Percentiles rank a stretch among this genome's conserved stretches.
phyloP scores from a whole-genome alignment of 92 coral and sea anemone species.

The Paragorgia papillata region DNA sequence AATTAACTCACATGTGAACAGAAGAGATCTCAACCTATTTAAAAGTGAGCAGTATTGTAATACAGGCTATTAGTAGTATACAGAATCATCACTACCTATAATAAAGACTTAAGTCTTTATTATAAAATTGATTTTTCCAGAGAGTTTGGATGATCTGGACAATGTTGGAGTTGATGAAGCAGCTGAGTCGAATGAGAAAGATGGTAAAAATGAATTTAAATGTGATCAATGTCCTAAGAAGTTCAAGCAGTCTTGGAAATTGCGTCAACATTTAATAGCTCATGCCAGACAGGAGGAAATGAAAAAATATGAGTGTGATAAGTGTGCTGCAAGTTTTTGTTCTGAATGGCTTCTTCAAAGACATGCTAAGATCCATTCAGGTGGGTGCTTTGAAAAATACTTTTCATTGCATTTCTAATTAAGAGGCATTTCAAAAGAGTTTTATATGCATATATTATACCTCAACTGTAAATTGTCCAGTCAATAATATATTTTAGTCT shows the following conservation, averaged over 20 bases:
- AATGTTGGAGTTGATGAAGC: slow-evolving; percentile 5
- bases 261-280: slow-evolving; percentile 45
- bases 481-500: too few species aligned
- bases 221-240: slow-evolving; percentile 44
- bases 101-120: too few species aligned
- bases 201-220: slow-evolving; percentile 28
- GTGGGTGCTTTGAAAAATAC: slow-evolving; percentile 5
- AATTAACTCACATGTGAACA: too few species aligned
- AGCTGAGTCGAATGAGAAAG: slow-evolving; percentile 28
- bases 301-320: slow-evolving; percentile 45
- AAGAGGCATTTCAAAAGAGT: too few species aligned
- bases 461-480: too few species aligned
- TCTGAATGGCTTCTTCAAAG: slow-evolving; percentile 36
- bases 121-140: too few species aligned
- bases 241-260: slow-evolving; percentile 41
- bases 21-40: too few species aligned
- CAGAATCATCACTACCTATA: too few species aligned
- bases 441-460: too few species aligned
- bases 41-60: too few species aligned
- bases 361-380: slow-evolving; percentile 41
- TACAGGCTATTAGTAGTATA: too few species aligned
- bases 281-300: slow-evolving; percentile 42
- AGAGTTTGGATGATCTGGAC: slow-evolving; percentile 22
- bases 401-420: too few species aligned
- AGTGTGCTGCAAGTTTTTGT: slow-evolving; percentile 37